A percentile compares a stretch with the other conserved stretches of the same genome.
Evolutionary conservation across 1,140 invertebrate species (phyloP).

Genomic region (Halotydeus destructor): DNA sequence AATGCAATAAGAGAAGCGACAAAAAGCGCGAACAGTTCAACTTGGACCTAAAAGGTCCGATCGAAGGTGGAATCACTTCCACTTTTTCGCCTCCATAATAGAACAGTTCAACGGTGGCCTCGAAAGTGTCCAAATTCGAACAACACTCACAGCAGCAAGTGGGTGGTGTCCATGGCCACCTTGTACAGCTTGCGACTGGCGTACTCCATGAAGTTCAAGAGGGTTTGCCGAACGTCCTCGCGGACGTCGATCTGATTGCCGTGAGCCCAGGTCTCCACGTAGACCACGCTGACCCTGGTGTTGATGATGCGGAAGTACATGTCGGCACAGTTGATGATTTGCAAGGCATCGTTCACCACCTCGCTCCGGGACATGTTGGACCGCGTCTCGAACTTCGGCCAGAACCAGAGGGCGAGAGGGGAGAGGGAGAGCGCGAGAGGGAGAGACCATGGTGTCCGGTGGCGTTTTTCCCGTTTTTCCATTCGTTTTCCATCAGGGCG

Average conservation of each 20-base stretch:
- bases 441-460: neutral
- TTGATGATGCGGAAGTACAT: constrained; percentile 80
- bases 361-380: constrained; percentile 59
- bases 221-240: constrained; percentile 34
- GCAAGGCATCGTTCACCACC: constrained; percentile 79
- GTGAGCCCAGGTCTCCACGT: constrained; percentile 86
- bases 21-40: too few species aligned
- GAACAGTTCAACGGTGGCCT: too few species aligned
- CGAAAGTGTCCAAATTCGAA: too few species aligned
- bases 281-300: constrained; percentile 75
- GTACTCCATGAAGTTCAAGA: constrained; percentile 75
- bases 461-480: neutral
- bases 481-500: too few species aligned
- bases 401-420: neutral
- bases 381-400: constrained; percentile 51
- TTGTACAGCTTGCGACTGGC: constrained; percentile 55
- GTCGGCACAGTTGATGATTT: constrained; percentile 89
- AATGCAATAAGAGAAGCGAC: too few species aligned
- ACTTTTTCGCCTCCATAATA: too few species aligned
- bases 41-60: too few species aligned
- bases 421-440: too few species aligned
- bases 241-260: constrained; percentile 55
- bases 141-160: constrained; percentile 61
- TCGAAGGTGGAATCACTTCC: too few species aligned
- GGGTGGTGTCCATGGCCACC: constrained; percentile 64